Base-by-base conservation (phyloP, 2,113 vertebrate genomes). In the Paraplagusia blochii region DNA sequence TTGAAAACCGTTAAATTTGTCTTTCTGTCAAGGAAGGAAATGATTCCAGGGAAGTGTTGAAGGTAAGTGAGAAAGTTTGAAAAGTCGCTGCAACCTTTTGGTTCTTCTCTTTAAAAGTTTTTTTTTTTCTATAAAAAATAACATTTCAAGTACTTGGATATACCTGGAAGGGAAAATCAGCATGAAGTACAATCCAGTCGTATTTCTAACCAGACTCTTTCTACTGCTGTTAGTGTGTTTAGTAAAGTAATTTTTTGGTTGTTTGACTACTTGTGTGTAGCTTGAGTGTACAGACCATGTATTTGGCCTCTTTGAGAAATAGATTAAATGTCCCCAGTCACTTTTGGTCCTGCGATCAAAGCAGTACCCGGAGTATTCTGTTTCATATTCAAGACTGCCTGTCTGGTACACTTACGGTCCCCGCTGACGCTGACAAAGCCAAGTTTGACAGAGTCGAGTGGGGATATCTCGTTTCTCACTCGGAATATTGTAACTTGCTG, bases 391-490 rank as follows among this genome's bases (percentile, higher is more conserved):
- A 42, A 38, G 17, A 18, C 17, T 14, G 51, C 36, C 12, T 12
- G 15, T 40, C 51, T 53, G 17, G 2, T 11, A 19, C 36, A n/a
- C 17, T 42, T 42, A 42, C 7, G n/a, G 36, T 42, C 17, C 52
- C 38, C n/a, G 11, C 18, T 15, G 36, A 40, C 13, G 52, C 38
- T 42, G 38, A 54, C 36, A 22, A 54, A 22, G 52, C 18, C 22
- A 29, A 54, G 38, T 54, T 54, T 54, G 53, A 54, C 53, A 54
- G 53, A 42, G 9, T n/a, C 3, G 53, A 54, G 38, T 54, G 53
- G 38, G 15, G 38, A n/a, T 54, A 54, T 51, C 15, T 15, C 11
- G 15, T 54, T 38, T 54, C 38, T n/a, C 9, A 29, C 53, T 54
- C 19, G 38, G 18, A 54, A 42, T 42, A 14, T 43, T 11, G n/a